Conservation (phyloP, 2,888 invertebrate genomes). For the Argyra leucocephala region DNA sequence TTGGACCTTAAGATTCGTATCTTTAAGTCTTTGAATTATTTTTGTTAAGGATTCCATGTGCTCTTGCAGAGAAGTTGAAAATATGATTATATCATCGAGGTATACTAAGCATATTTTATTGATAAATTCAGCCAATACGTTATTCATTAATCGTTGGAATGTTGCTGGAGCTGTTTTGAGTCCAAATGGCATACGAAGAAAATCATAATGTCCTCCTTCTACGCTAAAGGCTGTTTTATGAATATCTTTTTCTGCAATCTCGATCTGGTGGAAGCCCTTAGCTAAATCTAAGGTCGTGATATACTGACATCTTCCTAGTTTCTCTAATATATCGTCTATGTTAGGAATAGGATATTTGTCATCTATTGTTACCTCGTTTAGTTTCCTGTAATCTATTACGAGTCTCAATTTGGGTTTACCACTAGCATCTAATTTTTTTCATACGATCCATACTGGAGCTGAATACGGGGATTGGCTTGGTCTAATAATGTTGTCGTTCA, state of each 20-base stretch:
- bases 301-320: constrained; percentile 11
- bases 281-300: constrained; percentile 15
- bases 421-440: constrained; percentile 13
- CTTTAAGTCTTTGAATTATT: constrained; percentile 20
- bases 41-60: constrained; percentile 19
- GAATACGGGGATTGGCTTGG: constrained; percentile 16
- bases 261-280: constrained; percentile 12
- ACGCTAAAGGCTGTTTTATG: constrained; percentile 23
- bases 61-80: constrained; percentile 22
- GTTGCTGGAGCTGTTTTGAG: constrained; percentile 39
- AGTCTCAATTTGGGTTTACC: constrained; percentile 13
- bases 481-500: constrained; percentile 15
- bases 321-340: constrained; percentile 15
- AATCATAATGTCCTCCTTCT: constrained; percentile 21
- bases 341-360: constrained; percentile 14
- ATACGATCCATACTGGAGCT: constrained; percentile 10
- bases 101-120: constrained; percentile 25
- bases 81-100: constrained; percentile 27
- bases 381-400: constrained; percentile 15
- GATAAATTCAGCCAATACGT: constrained; percentile 29
- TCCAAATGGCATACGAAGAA: constrained; percentile 33
- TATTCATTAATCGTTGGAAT: constrained; percentile 38
- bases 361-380: constrained; percentile 14
- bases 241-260: constrained; percentile 19
- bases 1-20: constrained; percentile 22